These are phyloP conservation scores for Tragopan temminckii DNA, from an alignment of 2,797 vertebrate species.

Conservation along the genomic window DNA sequence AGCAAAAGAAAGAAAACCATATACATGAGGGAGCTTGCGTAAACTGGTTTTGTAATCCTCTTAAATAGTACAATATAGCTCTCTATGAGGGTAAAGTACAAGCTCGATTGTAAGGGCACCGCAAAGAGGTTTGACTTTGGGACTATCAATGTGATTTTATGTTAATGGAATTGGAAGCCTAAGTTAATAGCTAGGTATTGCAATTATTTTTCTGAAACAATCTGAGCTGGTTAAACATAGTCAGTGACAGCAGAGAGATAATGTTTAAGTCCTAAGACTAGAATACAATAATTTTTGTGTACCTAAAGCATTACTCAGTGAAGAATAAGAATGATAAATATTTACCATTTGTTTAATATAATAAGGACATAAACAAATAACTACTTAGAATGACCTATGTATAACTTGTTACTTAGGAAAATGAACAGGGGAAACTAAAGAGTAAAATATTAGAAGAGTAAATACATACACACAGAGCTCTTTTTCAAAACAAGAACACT, in stretches of 20 bases:
- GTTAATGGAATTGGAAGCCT: neutral
- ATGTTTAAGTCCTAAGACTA: neutral
- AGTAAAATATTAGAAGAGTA: neutral
- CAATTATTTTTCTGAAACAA: slow-evolving; percentile 37
- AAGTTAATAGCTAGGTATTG: neutral
- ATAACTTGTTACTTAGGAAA: neutral
- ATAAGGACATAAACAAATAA: slow-evolving; percentile 27
- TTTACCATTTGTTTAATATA: slow-evolving; percentile 25
- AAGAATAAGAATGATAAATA: slow-evolving; percentile 41
- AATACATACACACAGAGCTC: neutral
- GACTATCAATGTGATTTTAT: neutral
- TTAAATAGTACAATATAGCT: neutral
- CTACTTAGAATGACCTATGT: neutral
- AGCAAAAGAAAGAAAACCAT: neutral
- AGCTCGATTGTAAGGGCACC: neutral
- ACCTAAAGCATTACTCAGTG: slow-evolving; percentile 26
- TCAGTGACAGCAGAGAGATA: neutral
- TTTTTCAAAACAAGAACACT: neutral
- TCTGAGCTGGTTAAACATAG: slow-evolving; percentile 21
- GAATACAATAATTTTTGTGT: slow-evolving; percentile 24
- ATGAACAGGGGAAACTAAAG: neutral
- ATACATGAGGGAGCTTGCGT: neutral
- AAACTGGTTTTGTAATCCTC: neutral
- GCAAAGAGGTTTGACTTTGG: neutral
- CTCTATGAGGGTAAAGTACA: neutral